These are phyloP conservation scores for Ictalurus furcatus DNA, from an alignment of 2,113 vertebrate genomes.

Conservation along the genomic window DNA sequence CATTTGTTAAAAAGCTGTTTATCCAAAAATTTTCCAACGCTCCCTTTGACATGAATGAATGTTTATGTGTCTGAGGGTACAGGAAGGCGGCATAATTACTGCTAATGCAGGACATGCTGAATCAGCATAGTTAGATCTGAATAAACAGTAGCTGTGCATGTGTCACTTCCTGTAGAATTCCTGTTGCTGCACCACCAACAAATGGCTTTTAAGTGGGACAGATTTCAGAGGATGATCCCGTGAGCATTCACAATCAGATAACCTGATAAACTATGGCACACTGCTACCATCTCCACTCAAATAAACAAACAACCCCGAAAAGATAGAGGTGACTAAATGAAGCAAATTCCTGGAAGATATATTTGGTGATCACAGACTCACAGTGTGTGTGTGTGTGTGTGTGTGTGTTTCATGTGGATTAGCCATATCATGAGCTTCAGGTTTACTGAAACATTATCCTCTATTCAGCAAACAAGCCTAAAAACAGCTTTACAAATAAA, in stretches of 20 bases:
- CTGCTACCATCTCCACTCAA: not conserved
- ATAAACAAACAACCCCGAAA: not conserved
- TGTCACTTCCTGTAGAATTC: not conserved
- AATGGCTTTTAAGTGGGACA: not conserved
- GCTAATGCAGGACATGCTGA: not conserved
- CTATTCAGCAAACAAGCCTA: conserved; percentile 49
- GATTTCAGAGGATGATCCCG: not conserved
- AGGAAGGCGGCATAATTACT: not conserved
- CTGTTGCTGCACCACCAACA: not conserved
- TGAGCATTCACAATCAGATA: not conserved
- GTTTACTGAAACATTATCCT: conserved; percentile 49
- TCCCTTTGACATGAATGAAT: not conserved
- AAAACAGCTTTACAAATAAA: conserved; percentile 42
- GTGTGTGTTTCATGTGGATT: not conserved
- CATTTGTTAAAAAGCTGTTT: not conserved
- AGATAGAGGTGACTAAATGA: not conserved
- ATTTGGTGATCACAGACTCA: not conserved
- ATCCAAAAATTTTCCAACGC: not conserved
- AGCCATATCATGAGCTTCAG: not conserved
- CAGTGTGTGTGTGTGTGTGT: too few relatives aligned
- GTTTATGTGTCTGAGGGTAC: not conserved
- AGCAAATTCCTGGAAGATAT: not conserved
- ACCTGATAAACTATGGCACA: not conserved
- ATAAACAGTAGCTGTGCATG: not conserved
- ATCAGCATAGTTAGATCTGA: not conserved